Evolutionary conservation across 2,113 vertebrate species (phyloP).

Genomic region (Desmodus rotundus): DNA sequence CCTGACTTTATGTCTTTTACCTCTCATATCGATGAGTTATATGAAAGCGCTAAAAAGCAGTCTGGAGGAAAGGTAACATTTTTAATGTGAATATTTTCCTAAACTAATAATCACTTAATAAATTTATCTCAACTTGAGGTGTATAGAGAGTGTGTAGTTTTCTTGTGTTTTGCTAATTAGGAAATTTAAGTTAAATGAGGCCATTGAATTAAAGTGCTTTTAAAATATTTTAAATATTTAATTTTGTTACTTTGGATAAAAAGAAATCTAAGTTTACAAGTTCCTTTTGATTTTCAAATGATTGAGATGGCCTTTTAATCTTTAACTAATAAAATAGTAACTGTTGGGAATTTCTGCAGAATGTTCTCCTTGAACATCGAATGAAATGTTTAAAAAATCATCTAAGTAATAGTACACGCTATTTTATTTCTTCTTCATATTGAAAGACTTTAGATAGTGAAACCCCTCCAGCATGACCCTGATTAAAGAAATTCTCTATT

Average conservation of each 20-base stretch:
- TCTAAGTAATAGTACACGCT: background rate
- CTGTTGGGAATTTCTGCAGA: background rate
- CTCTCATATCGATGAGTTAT: conserved; percentile 94
- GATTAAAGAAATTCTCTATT: background rate
- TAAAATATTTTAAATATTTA: conserved; percentile 16
- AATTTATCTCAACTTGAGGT: background rate
- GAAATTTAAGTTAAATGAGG: conserved; percentile 9
- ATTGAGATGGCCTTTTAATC: background rate
- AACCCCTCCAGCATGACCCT: background rate
- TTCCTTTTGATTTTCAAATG: conserved; percentile 19
- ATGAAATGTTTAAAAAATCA: conserved; percentile 13
- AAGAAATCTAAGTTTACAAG: background rate
- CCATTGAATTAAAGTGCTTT: background rate
- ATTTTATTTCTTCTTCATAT: background rate
- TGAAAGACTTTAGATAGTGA: background rate
- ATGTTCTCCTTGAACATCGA: background rate
- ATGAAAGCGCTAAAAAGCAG: conserved; percentile 91
- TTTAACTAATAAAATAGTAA: background rate
- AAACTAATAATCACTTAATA: background rate
- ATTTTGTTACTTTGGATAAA: background rate
- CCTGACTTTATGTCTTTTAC: conserved; percentile 97
- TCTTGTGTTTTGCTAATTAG: conserved; percentile 2
- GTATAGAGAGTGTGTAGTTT: background rate
- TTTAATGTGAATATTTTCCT: conserved; percentile 22
- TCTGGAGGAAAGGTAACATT: conserved; percentile 92